Evolutionary conservation across 2,888 invertebrate species (phyloP).

Genomic region (Microctonus hyperodae): DNA sequence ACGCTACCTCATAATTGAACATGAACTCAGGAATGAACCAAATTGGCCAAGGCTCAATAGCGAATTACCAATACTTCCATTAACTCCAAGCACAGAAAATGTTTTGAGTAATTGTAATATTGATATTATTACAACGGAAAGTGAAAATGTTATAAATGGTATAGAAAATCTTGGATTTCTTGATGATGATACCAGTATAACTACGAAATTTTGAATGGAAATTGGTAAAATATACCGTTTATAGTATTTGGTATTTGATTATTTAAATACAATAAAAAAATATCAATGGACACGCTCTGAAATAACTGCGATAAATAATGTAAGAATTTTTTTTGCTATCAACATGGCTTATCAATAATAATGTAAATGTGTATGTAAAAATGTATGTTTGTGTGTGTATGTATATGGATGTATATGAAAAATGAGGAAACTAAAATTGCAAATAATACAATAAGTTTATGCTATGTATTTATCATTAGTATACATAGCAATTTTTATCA

Average conservation of each 20-base stretch:
- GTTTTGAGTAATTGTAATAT: conserved; percentile 40
- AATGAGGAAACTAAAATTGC: background rate
- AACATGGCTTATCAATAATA: background rate
- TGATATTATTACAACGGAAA: conserved; percentile 21
- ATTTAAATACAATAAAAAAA: background rate
- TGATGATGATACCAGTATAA: conserved; percentile 38
- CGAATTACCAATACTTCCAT: conserved; percentile 47
- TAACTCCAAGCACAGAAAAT: conserved; percentile 50
- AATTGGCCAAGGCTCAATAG: conserved; percentile 71
- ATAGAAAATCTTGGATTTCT: conserved; percentile 39
- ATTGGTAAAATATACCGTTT: background rate
- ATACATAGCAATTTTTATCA: background rate
- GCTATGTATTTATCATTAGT: background rate
- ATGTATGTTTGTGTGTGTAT: background rate
- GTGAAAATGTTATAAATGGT: conserved; percentile 24
- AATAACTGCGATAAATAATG: conserved; percentile 9
- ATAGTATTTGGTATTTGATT: conserved; percentile 3
- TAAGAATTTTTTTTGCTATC: background rate
- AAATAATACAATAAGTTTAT: background rate
- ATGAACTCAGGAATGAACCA: conserved; percentile 66
- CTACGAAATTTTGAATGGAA: conserved; percentile 39
- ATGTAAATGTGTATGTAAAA: background rate
- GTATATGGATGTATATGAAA: background rate
- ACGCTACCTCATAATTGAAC: conserved; percentile 70
- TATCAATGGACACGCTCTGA: background rate